Conservation (phyloP, 2,113 vertebrate species). For the Apaloderma vittatum region DNA sequence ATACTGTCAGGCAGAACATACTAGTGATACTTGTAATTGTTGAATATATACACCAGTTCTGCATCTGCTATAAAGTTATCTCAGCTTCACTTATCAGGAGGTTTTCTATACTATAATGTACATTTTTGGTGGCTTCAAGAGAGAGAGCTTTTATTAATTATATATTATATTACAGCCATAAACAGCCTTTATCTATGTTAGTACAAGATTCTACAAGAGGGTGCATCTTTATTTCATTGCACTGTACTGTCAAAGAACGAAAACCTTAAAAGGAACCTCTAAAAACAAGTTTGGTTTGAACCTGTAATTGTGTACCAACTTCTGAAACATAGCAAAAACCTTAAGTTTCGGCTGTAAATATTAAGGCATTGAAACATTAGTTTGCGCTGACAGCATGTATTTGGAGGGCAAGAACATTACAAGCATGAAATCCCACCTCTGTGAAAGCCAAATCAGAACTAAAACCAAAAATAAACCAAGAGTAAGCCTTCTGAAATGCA, state of each 20-base stretch:
- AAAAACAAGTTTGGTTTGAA: background rate
- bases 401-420: background rate
- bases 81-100: conserved; percentile 32
- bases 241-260: background rate
- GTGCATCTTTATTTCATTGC: background rate
- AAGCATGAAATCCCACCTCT: background rate
- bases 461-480: background rate
- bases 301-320: background rate
- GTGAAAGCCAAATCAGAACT: background rate
- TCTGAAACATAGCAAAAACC: background rate
- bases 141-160: conserved; percentile 41
- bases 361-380: background rate
- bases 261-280: background rate
- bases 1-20: conserved; percentile 20
- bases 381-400: background rate
- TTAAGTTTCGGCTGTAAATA: background rate
- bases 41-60: background rate
- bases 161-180: background rate
- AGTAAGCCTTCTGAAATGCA: background rate
- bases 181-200: conserved; percentile 1
- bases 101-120: conserved; percentile 38
- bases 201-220: background rate
- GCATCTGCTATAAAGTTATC: conserved; percentile 23
- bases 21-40: conserved; percentile 1
- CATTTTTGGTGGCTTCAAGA: conserved; percentile 10